These are phyloP conservation scores for Glyptemys insculpta DNA, from an alignment of 2,797 vertebrate genomes.

Conservation along the genomic window DNA sequence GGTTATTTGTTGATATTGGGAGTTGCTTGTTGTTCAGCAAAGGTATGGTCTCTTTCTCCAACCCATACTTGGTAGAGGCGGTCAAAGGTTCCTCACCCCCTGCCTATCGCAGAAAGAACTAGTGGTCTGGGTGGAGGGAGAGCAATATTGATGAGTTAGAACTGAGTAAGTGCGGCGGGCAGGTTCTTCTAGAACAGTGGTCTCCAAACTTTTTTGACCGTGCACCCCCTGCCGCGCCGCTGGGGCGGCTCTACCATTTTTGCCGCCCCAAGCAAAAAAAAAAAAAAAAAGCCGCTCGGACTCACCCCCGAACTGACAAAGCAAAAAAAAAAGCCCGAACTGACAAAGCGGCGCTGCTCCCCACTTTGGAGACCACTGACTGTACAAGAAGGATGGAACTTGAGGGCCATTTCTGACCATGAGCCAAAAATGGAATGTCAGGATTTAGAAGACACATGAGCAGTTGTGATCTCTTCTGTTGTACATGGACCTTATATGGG, in stretches of 20 bases:
- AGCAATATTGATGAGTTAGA: not conserved
- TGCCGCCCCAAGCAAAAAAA: too few species aligned
- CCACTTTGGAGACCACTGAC: too few species aligned
- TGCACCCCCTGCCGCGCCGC: too few species aligned
- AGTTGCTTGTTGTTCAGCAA: not conserved
- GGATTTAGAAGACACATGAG: not conserved
- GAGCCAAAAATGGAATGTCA: not conserved
- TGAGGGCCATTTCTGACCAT: not conserved
- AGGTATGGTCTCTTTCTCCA: not conserved
- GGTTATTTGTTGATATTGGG: too few species aligned
- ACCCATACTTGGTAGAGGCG: too few species aligned
- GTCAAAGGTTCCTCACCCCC: not conserved
- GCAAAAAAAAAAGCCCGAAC: too few species aligned
- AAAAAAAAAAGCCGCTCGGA: too few species aligned
- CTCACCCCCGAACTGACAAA: too few species aligned
- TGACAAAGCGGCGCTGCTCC: too few species aligned
- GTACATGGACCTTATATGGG: not conserved
- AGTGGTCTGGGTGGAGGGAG: not conserved
- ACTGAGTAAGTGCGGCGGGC: not conserved
- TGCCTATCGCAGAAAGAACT: not conserved
- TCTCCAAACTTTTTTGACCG: too few species aligned
- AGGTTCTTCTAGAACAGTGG: not conserved
- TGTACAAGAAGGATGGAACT: not conserved
- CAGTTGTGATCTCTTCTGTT: not conserved
- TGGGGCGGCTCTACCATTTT: too few species aligned